A percentile compares a stretch with the other conserved stretches of the same genome.
phyloP scores from a whole-genome alignment of 1,140 invertebrate species.

The Charaxes varanes region DNA sequence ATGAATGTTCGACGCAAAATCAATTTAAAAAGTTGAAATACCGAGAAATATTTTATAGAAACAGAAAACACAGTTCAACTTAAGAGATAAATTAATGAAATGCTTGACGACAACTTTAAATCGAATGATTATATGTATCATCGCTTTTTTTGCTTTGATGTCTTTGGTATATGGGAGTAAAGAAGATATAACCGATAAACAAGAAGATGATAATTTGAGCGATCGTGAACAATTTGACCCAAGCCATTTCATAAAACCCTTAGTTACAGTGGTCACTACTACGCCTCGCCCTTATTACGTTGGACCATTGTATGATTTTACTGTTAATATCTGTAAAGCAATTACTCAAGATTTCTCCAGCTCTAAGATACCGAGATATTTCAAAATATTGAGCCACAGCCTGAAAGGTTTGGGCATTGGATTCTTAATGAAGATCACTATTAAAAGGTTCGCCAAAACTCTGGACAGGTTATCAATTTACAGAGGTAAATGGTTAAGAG shows the following conservation, averaged over 20 bases:
- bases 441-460: slow-evolving; percentile 20
- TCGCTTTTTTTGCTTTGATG: neutral
- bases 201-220: neutral
- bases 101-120: neutral
- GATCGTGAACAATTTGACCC: slow-evolving; percentile 5
- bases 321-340: slow-evolving; percentile 23
- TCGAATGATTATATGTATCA: neutral
- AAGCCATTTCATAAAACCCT: slow-evolving; percentile 5
- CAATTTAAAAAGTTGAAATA: slow-evolving; percentile 1
- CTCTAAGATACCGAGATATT: slow-evolving; percentile 19
- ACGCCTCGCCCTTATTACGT: neutral
- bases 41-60: no score
- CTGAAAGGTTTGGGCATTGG: slow-evolving; percentile 22
- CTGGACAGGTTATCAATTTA: slow-evolving; percentile 17
- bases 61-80: neutral
- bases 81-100: neutral
- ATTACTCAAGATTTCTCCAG: slow-evolving; percentile 22
- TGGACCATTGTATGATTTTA: slow-evolving; percentile 23
- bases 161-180: slow-evolving; percentile 1
- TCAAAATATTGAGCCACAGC: slow-evolving; percentile 19
- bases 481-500: slow-evolving; percentile 14
- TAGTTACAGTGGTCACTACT: neutral
- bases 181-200: slow-evolving; percentile 3
- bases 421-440: slow-evolving; percentile 21
- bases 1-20: slow-evolving; percentile 12